Conservation (phyloP, 2,113 vertebrate genomes). For the Gymnorhina tibicen region DNA sequence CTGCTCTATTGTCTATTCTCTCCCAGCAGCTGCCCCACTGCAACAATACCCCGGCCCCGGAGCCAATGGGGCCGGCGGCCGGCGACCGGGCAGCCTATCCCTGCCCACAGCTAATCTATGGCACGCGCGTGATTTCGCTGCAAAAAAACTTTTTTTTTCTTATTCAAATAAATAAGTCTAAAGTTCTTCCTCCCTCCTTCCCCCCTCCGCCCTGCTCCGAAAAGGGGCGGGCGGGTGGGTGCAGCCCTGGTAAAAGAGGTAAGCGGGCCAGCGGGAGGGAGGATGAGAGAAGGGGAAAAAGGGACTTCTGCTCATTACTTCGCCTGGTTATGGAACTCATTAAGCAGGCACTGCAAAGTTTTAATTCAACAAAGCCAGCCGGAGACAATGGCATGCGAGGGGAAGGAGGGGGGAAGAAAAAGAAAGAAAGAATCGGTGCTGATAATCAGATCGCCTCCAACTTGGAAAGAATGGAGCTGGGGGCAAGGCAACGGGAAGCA, state of each 20-base stretch:
- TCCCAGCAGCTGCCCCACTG: constrained; percentile 93
- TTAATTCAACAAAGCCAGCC: constrained; percentile 65
- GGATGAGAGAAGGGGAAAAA: constrained; percentile 18
- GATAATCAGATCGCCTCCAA: constrained; percentile 68
- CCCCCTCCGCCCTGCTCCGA: not conserved
- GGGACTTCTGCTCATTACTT: constrained; percentile 64
- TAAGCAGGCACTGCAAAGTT: constrained; percentile 70
- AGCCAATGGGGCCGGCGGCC: constrained; percentile 82
- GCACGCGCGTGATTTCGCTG: constrained; percentile 92
- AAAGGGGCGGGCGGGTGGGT: constrained; percentile 14
- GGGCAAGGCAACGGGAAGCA: constrained; percentile 44
- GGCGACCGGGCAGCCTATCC: constrained; percentile 75
- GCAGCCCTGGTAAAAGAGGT: constrained; percentile 48
- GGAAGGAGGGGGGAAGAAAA: not conserved
- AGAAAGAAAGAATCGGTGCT: constrained; percentile 42
- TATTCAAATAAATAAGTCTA: constrained; percentile 80
- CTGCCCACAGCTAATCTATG: constrained; percentile 88
- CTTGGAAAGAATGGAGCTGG: constrained; percentile 39
- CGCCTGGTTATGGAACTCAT: constrained; percentile 70
- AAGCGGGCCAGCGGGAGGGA: constrained; percentile 42
- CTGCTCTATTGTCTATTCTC: constrained; percentile 99
- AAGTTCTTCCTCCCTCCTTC: constrained; percentile 68
- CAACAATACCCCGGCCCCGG: constrained; percentile 73
- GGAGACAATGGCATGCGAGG: constrained; percentile 42
- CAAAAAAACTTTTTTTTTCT: constrained; percentile 74